Percentiles rank a stretch among this genome's conserved stretches.
Evolutionary conservation across 2,113 vertebrate species (phyloP).

Genomic region (Rutilus rutilus): DNA sequence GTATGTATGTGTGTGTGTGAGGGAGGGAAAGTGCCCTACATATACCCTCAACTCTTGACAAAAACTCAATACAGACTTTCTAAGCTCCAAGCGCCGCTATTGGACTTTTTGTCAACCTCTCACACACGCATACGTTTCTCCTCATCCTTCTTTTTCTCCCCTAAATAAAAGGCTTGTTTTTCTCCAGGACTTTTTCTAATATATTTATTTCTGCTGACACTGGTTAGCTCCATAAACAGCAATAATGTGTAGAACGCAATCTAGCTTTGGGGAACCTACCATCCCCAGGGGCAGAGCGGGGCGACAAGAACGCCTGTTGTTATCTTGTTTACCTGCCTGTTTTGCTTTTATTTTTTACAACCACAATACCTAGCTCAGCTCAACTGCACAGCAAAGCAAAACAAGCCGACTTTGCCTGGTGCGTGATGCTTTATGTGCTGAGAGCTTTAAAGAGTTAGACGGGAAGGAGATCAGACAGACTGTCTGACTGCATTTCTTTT

Average conservation of each 20-base stretch:
- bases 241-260: conserved; percentile 76
- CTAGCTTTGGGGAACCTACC: conserved; percentile 66
- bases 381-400: conserved; percentile 61
- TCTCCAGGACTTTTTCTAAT: background rate
- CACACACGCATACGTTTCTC: conserved; percentile 27
- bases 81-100: conserved; percentile 3
- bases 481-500: conserved; percentile 6
- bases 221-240: conserved; percentile 71
- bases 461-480: conserved; percentile 27
- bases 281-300: conserved; percentile 64
- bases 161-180: conserved; percentile 38
- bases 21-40: conserved; percentile 66
- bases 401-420: background rate
- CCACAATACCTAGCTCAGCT: conserved; percentile 65
- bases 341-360: conserved; percentile 68
- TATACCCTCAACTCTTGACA: conserved; percentile 51
- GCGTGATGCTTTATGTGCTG: background rate
- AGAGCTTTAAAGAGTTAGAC: conserved; percentile 12
- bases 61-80: conserved; percentile 43
- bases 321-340: conserved; percentile 74
- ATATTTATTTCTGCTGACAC: conserved; percentile 66
- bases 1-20: background rate
- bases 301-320: conserved; percentile 62
- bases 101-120: conserved; percentile 42
- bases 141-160: conserved; percentile 32